Percentiles rank a stretch among this genome's conserved stretches.
Evolutionary conservation across 2,113 vertebrate species (phyloP).

Genomic region (Glaucidium brasilianum): DNA sequence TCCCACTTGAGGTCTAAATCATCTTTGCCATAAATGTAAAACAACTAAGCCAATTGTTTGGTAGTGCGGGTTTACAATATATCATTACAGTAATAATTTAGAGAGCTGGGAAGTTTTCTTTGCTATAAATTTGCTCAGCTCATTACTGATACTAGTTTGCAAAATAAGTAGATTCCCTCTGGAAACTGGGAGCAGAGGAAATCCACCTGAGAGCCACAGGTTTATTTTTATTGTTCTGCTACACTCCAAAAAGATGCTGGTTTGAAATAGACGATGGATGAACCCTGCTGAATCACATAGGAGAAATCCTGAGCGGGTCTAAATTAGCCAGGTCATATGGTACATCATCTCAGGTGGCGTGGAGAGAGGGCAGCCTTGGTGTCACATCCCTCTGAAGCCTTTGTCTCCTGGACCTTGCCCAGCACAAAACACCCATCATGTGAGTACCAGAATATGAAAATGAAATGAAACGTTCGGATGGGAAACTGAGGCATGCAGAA

Average conservation of each 20-base stretch:
- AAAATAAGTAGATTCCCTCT: conserved; percentile 19
- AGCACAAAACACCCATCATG: background rate
- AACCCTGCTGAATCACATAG: background rate
- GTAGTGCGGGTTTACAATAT: conserved; percentile 28
- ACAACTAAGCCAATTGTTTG: conserved; percentile 54
- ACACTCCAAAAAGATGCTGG: background rate
- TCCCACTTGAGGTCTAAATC: conserved; percentile 61
- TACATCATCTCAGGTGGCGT: background rate
- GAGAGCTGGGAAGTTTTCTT: conserved; percentile 32
- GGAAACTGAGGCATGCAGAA: background rate
- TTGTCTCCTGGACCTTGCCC: background rate
- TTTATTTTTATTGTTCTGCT: background rate
- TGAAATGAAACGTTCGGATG: background rate
- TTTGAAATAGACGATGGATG: background rate
- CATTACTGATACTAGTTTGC: background rate
- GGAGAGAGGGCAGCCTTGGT: no score
- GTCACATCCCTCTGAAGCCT: background rate
- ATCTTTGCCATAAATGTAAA: conserved; percentile 58
- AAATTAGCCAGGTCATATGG: background rate
- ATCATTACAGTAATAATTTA: conserved; percentile 51
- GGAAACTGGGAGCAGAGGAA: background rate
- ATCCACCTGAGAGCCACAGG: background rate
- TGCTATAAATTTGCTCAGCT: conserved; percentile 32
- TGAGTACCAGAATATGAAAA: background rate
- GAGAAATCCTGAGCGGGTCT: background rate